A percentile compares a stretch with the other conserved stretches of the same genome.
Conservation (phyloP, 2,797 vertebrate species). For the Sardinella longiceps region DNA sequence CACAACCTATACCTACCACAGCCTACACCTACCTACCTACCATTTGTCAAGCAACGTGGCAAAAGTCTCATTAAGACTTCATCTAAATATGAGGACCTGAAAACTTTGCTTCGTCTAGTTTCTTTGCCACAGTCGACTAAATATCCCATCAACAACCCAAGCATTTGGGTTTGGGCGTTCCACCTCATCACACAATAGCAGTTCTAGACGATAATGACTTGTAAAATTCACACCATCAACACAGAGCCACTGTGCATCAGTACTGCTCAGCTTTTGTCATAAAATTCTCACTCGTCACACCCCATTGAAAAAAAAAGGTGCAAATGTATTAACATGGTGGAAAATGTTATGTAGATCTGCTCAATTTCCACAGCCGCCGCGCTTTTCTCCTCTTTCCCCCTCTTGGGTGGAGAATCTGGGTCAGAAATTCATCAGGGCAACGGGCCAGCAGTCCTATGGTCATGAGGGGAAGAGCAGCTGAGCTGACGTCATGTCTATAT, state of each 20-base stretch:
- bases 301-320: neutral
- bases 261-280: neutral
- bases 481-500: neutral
- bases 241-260: neutral
- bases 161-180: neutral
- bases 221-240: neutral
- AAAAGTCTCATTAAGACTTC: neutral
- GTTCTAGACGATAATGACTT: neutral
- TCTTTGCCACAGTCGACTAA: neutral
- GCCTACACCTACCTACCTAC: too few species aligned
- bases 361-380: neutral
- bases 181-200: neutral
- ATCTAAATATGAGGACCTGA: neutral
- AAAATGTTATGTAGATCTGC: neutral
- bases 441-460: neutral
- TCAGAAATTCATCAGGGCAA: neutral
- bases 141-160: neutral
- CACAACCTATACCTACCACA: too few species aligned
- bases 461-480: neutral
- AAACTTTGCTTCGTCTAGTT: neutral
- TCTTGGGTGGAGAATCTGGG: constrained; percentile 1
- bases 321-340: neutral
- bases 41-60: neutral
- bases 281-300: neutral
- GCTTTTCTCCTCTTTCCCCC: neutral